Conservation (phyloP, 1,140 invertebrate genomes). For the Proctacanthus coquilletti region DNA sequence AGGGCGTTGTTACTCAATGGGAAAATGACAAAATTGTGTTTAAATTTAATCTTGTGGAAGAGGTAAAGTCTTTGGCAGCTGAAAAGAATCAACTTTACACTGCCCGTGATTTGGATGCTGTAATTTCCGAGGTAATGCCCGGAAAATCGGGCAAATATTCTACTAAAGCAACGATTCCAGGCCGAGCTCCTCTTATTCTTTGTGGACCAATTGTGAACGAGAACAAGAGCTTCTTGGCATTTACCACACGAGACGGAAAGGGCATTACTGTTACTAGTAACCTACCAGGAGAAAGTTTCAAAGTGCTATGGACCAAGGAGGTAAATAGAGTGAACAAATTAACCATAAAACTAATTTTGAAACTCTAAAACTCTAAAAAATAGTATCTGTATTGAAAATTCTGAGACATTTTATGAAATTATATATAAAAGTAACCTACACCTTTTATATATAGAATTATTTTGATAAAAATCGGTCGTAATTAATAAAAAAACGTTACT, state of each 20-base stretch:
- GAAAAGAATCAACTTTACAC: constrained; percentile 21
- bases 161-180: constrained; percentile 21
- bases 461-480: no score
- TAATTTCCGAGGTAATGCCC: constrained; percentile 15
- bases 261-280: constrained; percentile 20
- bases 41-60: constrained; percentile 27
- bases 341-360: no score
- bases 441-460: no score
- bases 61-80: constrained; percentile 23
- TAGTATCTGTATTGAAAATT: no score
- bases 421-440: no score
- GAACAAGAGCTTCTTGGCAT: constrained; percentile 16
- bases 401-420: no score
- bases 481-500: no score
- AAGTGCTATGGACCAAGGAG: constrained; percentile 14
- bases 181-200: constrained; percentile 19
- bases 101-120: constrained; percentile 22
- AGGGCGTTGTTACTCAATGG: constrained; percentile 27
- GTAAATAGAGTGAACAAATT: neutral
- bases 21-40: constrained; percentile 25
- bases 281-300: constrained; percentile 13
- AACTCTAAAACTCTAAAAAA: no score
- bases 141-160: constrained; percentile 24
- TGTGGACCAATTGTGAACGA: constrained; percentile 15
- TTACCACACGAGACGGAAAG: constrained; percentile 23